Percentiles rank a stretch among this genome's conserved stretches.
Conservation (phyloP, 2,113 vertebrate genomes). For the Prolemur simus region DNA sequence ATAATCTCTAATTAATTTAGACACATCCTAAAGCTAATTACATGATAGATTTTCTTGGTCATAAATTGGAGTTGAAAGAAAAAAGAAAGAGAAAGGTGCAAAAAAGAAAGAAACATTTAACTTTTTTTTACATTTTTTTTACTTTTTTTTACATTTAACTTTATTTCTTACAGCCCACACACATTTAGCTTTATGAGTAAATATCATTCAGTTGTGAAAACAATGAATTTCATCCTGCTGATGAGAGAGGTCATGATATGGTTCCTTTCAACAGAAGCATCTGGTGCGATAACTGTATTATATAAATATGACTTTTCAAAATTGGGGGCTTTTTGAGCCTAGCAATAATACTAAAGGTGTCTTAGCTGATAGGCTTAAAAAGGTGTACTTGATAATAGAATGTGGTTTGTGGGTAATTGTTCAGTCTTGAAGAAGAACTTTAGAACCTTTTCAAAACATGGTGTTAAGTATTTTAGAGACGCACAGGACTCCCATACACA, state of each 20-base stretch:
- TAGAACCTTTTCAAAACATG: not conserved
- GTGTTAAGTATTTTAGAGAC: not conserved
- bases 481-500: not conserved
- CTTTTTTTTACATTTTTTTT: too few relatives aligned
- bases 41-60: not conserved
- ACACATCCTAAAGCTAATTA: not conserved
- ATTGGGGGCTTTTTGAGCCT: not conserved
- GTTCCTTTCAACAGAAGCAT: constrained; percentile 9
- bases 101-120: not conserved
- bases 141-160: not conserved
- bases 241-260: not conserved
- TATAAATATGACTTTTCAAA: constrained; percentile 20
- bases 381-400: not conserved
- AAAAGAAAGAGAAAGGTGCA: not conserved
- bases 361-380: not conserved
- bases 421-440: not conserved
- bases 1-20: not conserved
- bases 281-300: not conserved
- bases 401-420: not conserved
- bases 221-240: not conserved
- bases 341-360: not conserved
- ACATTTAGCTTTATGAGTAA: not conserved
- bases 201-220: constrained; percentile 33
- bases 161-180: constrained; percentile 36
- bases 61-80: not conserved